phyloP scores from a whole-genome alignment of 2,113 vertebrate genomes.

The Parotia lawesii region DNA sequence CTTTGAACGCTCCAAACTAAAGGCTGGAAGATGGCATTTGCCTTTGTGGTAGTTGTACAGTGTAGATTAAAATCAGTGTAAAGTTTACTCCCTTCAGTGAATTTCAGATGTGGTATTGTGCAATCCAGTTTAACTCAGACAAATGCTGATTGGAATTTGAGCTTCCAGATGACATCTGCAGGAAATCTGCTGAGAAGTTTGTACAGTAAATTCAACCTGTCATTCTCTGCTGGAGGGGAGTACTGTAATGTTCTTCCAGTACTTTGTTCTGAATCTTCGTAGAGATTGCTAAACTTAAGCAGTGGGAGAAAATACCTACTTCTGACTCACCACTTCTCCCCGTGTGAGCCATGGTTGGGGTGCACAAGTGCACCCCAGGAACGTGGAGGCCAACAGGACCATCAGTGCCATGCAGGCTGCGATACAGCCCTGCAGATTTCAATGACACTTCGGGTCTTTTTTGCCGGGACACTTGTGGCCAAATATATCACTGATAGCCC shows the following conservation, averaged over 20 bases:
- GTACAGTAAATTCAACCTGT: neutral
- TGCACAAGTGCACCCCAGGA: neutral
- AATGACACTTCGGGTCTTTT: neutral
- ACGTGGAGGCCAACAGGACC: neutral
- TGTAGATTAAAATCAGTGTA: neutral
- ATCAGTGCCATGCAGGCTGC: neutral
- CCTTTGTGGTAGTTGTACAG: neutral
- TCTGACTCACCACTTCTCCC: neutral
- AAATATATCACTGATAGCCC: neutral
- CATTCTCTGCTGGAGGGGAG: neutral
- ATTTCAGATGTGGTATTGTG: neutral
- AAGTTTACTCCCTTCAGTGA: neutral
- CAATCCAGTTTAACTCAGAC: neutral
- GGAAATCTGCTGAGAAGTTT: neutral
- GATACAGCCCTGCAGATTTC: neutral
- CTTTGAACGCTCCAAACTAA: neutral
- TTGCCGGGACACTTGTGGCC: neutral
- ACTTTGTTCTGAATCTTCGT: neutral
- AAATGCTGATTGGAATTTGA: neutral
- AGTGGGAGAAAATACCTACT: neutral
- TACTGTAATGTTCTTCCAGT: neutral
- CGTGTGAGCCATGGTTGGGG: fast-evolving
- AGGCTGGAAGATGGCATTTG: neutral
- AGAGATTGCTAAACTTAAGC: neutral
- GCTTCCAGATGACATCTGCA: neutral